Evolutionary conservation across 2,888 invertebrate genomes (phyloP).

Genomic region (Lottia gigantea): DNA sequence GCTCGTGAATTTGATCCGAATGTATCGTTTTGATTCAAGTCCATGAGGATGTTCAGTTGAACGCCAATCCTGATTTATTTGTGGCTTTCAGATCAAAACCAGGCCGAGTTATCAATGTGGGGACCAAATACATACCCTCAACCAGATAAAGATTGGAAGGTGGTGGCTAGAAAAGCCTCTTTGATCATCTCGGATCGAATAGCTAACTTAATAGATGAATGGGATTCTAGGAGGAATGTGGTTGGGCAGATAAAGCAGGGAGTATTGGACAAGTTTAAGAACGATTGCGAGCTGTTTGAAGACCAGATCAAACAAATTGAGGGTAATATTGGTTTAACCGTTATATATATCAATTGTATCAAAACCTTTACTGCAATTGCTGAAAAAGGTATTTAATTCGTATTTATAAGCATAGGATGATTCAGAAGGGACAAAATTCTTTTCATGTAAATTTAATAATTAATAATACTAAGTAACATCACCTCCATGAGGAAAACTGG

Average conservation of each 20-base stretch:
- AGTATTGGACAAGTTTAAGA: slow-evolving; percentile 51
- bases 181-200: slow-evolving; percentile 44
- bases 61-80: not conserved
- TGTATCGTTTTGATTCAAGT: no score
- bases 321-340: slow-evolving; percentile 31
- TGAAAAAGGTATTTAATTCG: no score
- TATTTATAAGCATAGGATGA: no score
- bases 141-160: slow-evolving; percentile 38
- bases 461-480: no score
- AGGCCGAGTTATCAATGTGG: slow-evolving; percentile 26
- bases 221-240: slow-evolving; percentile 49
- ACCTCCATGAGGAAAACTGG: no score
- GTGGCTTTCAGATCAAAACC: not conserved
- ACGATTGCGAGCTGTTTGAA: slow-evolving; percentile 57
- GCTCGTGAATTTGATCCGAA: no score
- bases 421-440: no score
- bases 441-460: no score
- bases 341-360: no score
- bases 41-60: not conserved
- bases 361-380: no score
- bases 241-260: slow-evolving; percentile 41
- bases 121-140: slow-evolving; percentile 34
- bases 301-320: slow-evolving; percentile 56
- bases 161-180: slow-evolving; percentile 35
- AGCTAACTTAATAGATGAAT: slow-evolving; percentile 47